Percentiles rank a stretch among this genome's conserved stretches.
Evolutionary conservation across 2,113 vertebrate genomes (phyloP).

Genomic region (Callipepla californica): DNA sequence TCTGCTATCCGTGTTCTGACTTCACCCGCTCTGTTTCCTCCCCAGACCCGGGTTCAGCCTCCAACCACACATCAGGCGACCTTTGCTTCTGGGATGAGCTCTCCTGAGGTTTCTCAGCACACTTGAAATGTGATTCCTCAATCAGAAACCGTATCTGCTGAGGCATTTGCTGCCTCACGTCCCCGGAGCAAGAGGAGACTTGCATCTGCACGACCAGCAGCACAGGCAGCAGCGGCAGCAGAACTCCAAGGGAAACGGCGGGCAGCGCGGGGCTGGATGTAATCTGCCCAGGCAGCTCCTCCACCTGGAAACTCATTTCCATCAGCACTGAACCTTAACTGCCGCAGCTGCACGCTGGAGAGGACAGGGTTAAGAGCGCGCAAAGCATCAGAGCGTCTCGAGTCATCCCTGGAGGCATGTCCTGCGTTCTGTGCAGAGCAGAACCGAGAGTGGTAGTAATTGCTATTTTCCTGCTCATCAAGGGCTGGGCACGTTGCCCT

Average conservation of each 20-base stretch:
- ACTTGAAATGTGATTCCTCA: background rate
- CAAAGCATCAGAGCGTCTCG: conserved; percentile 8
- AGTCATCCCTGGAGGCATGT: conserved; percentile 6
- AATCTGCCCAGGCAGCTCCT: background rate
- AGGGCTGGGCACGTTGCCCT: background rate
- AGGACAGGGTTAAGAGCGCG: background rate
- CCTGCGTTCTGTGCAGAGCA: background rate
- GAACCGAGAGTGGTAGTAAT: background rate
- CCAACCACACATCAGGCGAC: background rate
- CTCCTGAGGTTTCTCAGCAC: background rate
- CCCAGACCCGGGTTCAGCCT: background rate
- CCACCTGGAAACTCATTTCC: background rate
- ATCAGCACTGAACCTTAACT: background rate
- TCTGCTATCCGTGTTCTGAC: background rate
- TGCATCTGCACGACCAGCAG: conserved; percentile 19
- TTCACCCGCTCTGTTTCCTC: background rate
- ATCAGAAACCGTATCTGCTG: background rate
- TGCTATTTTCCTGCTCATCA: conserved; percentile 31
- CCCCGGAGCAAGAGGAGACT: background rate
- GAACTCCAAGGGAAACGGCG: background rate
- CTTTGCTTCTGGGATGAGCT: background rate
- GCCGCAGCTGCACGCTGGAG: background rate
- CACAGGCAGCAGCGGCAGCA: background rate
- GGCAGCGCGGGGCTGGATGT: background rate
- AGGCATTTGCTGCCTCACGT: background rate